Conservation (phyloP, 2,113 vertebrate genomes). For the Microtus pennsylvanicus region DNA sequence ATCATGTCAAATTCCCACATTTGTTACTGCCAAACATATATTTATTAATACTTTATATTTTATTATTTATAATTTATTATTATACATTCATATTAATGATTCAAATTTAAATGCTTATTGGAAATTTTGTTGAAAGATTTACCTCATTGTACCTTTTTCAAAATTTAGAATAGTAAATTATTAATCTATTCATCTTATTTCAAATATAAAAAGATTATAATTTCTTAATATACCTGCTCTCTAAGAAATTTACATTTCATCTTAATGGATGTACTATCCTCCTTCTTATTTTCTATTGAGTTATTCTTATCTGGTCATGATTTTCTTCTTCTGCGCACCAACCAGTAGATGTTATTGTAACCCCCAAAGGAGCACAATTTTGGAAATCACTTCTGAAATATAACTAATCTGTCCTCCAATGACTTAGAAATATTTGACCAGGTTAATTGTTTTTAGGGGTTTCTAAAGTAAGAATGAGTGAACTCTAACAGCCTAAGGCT, state of each 20-base stretch:
- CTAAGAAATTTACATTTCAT: not conserved
- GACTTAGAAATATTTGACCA: too few species aligned
- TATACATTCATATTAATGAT: not conserved
- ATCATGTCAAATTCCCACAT: not conserved
- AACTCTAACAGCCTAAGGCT: too few species aligned
- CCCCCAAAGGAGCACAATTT: too few species aligned
- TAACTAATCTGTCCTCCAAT: too few species aligned
- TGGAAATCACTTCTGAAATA: too few species aligned
- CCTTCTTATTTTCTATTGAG: too few species aligned
- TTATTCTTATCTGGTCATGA: too few species aligned
- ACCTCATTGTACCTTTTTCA: not conserved
- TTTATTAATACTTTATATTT: not conserved
- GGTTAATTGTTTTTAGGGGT: too few species aligned
- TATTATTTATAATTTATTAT: too few species aligned
- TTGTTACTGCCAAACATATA: not conserved
- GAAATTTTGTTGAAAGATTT: not conserved
- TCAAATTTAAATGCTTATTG: not conserved
- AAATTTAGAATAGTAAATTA: not conserved
- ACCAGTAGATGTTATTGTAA: too few species aligned
- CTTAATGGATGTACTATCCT: not conserved
- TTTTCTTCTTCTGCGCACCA: too few species aligned
- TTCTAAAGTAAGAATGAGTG: too few species aligned
- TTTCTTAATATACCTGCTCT: not conserved
- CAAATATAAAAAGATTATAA: not conserved
- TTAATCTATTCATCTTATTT: not conserved